Evolutionary conservation across 2,888 invertebrate genomes (phyloP).

Genomic region (Tachina grossa): DNA sequence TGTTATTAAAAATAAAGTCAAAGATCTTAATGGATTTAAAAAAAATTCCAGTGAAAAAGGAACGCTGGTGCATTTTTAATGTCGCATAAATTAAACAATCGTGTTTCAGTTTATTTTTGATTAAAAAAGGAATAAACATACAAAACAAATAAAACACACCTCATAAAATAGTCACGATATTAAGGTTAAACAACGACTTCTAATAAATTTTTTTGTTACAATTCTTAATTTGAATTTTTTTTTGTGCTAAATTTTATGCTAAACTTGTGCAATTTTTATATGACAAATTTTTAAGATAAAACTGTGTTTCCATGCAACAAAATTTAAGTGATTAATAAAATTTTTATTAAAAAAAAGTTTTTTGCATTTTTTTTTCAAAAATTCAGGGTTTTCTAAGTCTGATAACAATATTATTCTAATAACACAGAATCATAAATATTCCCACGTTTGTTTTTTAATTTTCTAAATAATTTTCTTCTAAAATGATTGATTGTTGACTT

Average conservation of each 20-base stretch:
- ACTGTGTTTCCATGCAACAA: too few relatives aligned
- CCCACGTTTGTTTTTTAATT: too few relatives aligned
- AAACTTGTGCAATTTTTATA: constrained; percentile 44
- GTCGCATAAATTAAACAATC: not conserved
- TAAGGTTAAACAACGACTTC: constrained; percentile 39
- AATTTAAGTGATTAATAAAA: not conserved
- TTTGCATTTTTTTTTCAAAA: too few relatives aligned
- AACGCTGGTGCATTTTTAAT: constrained; percentile 33
- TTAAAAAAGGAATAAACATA: not conserved
- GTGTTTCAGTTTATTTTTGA: not conserved
- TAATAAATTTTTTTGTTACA: constrained; percentile 16
- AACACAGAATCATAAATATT: too few relatives aligned
- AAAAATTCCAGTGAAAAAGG: not conserved
- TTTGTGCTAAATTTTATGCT: constrained; percentile 31
- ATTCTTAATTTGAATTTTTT: constrained; percentile 36
- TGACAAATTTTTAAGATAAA: constrained; percentile 41
- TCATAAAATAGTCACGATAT: constrained; percentile 47
- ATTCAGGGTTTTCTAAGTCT: too few relatives aligned
- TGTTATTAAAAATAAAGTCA: constrained; percentile 7
- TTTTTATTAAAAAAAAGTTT: not conserved
- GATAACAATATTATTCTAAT: too few relatives aligned
- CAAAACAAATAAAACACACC: constrained; percentile 56
- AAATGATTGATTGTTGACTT: too few relatives aligned
- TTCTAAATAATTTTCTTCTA: too few relatives aligned
- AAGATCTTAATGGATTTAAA: constrained; percentile 36